Conservation (phyloP, 1,140 invertebrate genomes). For the Drosophila ficusphila region DNA sequence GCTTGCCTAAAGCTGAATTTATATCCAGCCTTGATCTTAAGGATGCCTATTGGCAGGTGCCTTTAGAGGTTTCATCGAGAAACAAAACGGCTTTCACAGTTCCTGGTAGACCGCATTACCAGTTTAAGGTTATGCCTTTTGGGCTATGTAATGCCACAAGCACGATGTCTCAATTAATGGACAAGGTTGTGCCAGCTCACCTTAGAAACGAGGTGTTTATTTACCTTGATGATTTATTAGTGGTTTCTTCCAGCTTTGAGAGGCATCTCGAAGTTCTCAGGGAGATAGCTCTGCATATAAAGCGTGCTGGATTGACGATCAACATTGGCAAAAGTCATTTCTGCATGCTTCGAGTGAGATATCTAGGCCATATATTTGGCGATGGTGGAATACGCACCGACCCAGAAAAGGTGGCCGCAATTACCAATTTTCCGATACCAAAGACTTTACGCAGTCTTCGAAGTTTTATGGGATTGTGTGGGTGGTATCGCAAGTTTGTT, state of each 20-base stretch:
- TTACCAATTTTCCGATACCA: neutral
- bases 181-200: neutral
- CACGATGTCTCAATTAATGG: neutral
- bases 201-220: neutral
- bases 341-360: neutral
- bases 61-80: neutral
- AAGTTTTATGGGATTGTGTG: constrained; percentile 1
- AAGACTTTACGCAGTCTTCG: neutral
- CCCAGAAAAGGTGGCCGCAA: neutral
- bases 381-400: constrained; percentile 1
- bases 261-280: neutral
- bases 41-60: neutral
- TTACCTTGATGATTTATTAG: neutral
- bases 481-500: neutral
- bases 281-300: neutral
- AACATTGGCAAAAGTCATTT: constrained; percentile 8
- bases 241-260: neutral
- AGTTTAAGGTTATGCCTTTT: constrained; percentile 1
- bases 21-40: neutral
- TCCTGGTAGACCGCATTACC: neutral
- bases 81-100: neutral
- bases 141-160: neutral
- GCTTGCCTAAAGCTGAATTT: neutral
- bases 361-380: constrained; percentile 2
- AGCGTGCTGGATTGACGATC: neutral